Percentiles rank a stretch among this genome's conserved stretches.
phyloP scores from a whole-genome alignment of 1,140 invertebrate genomes.

The Parapsyche elsis region DNA sequence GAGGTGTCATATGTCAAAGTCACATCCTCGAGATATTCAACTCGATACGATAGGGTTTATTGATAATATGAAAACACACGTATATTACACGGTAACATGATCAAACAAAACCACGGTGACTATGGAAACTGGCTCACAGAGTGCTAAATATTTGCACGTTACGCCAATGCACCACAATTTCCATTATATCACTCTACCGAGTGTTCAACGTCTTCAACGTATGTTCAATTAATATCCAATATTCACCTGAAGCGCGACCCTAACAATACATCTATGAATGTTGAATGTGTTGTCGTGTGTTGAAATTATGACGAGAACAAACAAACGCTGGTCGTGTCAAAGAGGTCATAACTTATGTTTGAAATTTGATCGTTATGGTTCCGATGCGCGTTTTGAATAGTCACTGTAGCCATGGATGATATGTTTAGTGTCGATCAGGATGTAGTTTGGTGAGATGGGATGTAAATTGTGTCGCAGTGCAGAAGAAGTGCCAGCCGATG shows the following conservation, averaged over 20 bases:
- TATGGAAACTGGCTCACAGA: conserved; percentile 22
- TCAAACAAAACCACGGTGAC: conserved; percentile 32
- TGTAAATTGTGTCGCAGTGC: conserved; percentile 64
- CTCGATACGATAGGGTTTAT: not conserved
- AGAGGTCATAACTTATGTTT: not conserved
- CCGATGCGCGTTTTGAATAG: not conserved
- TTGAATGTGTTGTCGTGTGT: not conserved
- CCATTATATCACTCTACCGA: not conserved
- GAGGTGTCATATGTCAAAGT: no score
- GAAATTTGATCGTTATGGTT: not conserved
- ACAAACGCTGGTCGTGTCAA: not conserved
- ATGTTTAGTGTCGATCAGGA: conserved; percentile 52
- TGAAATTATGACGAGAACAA: not conserved
- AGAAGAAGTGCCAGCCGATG: conserved; percentile 68
- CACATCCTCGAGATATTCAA: no score
- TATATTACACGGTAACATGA: conserved; percentile 39
- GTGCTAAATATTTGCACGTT: conserved; percentile 1
- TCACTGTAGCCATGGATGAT: not conserved
- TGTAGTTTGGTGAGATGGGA: conserved; percentile 58
- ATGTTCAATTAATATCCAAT: not conserved
- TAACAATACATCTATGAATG: not conserved
- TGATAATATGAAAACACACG: conserved; percentile 12
- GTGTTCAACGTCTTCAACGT: not conserved
- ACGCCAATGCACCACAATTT: conserved; percentile 37
- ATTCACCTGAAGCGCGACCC: not conserved